phyloP scores from a whole-genome alignment of 2,888 invertebrate species.

The Hypercompe scribonia region DNA sequence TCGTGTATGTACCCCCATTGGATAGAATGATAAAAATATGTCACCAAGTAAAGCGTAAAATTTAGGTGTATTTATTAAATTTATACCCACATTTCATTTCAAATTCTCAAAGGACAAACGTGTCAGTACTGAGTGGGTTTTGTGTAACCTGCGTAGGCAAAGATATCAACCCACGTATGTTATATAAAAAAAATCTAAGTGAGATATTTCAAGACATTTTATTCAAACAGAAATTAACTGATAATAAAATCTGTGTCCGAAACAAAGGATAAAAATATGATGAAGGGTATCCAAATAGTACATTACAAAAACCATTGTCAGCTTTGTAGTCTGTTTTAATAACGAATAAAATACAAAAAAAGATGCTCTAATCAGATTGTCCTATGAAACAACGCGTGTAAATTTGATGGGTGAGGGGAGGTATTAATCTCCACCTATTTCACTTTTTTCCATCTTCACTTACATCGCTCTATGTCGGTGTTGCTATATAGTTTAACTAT shows the following conservation, averaged over 20 bases:
- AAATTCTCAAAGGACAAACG: constrained; percentile 3
- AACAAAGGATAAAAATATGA: background rate
- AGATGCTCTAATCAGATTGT: no score
- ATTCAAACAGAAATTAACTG: background rate
- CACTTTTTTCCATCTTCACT: no score
- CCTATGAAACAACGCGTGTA: no score
- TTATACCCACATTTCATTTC: background rate
- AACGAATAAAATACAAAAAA: no score
- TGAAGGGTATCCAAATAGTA: background rate
- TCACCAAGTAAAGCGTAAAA: constrained; percentile 1
- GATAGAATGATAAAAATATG: constrained; percentile 11
- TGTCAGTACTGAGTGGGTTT: background rate
- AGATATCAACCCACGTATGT: background rate
- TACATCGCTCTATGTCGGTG: no score
- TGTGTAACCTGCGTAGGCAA: background rate
- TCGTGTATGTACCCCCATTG: constrained; percentile 15
- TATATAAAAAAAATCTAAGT: background rate
- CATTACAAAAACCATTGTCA: background rate
- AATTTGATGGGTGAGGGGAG: no score
- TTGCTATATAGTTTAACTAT: no score
- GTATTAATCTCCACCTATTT: no score
- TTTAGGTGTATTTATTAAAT: constrained; percentile 1
- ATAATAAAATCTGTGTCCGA: background rate
- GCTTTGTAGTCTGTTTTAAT: background rate
- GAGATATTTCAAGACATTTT: background rate